A percentile compares a stretch with the other conserved stretches of the same genome.
These are phyloP conservation scores for Daktulosphaira vitifoliae DNA, from an alignment of 1,140 invertebrate species.

Conservation along the genomic window DNA sequence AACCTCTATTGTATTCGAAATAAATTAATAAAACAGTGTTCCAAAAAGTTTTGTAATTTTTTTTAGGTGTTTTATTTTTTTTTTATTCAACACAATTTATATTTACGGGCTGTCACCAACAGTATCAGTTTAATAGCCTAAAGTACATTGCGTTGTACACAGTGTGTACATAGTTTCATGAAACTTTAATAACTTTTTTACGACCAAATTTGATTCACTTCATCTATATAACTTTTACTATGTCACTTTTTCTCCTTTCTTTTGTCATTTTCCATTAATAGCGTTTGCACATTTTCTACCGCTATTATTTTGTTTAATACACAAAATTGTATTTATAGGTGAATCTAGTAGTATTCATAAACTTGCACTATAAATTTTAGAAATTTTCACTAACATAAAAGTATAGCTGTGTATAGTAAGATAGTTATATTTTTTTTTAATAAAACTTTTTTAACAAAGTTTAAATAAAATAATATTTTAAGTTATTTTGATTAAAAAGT, in stretches of 20 bases:
- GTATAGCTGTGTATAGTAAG: too few species aligned
- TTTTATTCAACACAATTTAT: slow-evolving; percentile 9
- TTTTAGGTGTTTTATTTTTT: slow-evolving; percentile 17
- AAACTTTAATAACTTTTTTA: slow-evolving; percentile 15
- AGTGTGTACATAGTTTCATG: neutral
- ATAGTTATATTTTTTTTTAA: too few species aligned
- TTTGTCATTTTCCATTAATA: slow-evolving; percentile 32
- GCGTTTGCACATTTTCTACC: slow-evolving; percentile 30
- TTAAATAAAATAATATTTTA: too few species aligned
- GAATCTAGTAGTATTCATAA: too few species aligned
- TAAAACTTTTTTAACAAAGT: too few species aligned
- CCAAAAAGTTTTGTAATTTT: slow-evolving; percentile 14
- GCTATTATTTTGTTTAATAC: neutral
- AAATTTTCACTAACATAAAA: too few species aligned
- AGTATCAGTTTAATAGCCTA: slow-evolving; percentile 16
- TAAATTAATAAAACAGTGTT: too few species aligned
- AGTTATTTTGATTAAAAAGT: too few species aligned
- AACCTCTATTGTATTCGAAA: too few species aligned
- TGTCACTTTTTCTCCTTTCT: slow-evolving; percentile 1
- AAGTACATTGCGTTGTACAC: neutral
- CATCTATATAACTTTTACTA: slow-evolving; percentile 2
- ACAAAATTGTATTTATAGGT: too few species aligned
- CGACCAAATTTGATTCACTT: slow-evolving; percentile 1
- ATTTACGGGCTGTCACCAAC: neutral
- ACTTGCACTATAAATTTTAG: too few species aligned